Conservation (phyloP, 2,797 vertebrate species). For the Diplodus sargus region DNA sequence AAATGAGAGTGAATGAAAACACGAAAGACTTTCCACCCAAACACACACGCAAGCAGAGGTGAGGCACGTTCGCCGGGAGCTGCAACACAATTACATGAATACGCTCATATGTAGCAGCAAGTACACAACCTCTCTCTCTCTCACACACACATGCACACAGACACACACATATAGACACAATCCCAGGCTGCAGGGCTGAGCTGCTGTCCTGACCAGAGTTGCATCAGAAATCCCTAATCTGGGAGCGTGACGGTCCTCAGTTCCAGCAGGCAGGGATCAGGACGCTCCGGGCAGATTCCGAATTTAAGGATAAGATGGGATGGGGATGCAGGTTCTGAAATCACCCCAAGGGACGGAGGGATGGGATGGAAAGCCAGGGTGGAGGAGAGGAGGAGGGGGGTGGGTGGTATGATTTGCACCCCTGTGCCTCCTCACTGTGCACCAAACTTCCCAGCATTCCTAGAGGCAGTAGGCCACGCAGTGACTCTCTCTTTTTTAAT, state of each 20-base stretch:
- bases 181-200: constrained; percentile 69
- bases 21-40: constrained; percentile 33
- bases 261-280: constrained; percentile 78
- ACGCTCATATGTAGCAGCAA: constrained; percentile 11
- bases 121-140: constrained; percentile 1
- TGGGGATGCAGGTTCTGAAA: constrained; percentile 66
- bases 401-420: constrained; percentile 41
- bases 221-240: constrained; percentile 79
- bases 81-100: constrained; percentile 9
- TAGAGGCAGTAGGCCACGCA: constrained; percentile 24
- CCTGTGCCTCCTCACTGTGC: constrained; percentile 20
- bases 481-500: not conserved
- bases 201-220: constrained; percentile 68
- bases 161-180: constrained; percentile 33
- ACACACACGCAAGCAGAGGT: constrained; percentile 19
- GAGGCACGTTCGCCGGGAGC: constrained; percentile 16
- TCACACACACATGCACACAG: constrained; percentile 22
- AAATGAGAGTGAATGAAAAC: constrained; percentile 50
- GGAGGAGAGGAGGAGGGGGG: not conserved
- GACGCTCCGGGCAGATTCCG: constrained; percentile 72
- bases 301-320: constrained; percentile 80
- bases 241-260: constrained; percentile 78
- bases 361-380: constrained; percentile 44
- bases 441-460: constrained; percentile 52
- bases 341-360: constrained; percentile 56